phyloP scores from a whole-genome alignment of 2,888 invertebrate genomes.

The Cepaea hortensis region DNA sequence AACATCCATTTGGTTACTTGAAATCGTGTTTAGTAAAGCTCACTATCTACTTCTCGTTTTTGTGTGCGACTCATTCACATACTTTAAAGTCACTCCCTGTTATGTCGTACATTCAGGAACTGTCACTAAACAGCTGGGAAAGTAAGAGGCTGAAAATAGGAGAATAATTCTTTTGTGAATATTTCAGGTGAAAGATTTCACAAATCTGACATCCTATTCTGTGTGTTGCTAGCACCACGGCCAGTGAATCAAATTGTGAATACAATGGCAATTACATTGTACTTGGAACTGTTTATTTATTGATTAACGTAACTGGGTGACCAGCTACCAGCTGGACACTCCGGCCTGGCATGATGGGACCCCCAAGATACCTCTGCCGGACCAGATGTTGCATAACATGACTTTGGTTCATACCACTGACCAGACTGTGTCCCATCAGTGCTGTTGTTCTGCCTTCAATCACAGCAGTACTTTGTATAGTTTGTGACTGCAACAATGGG shows the following conservation, averaged over 20 bases:
- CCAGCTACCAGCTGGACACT: slow-evolving; percentile 40
- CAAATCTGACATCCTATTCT: too few species aligned
- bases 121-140: too few species aligned
- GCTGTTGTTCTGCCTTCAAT: neutral
- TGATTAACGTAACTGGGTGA: slow-evolving; percentile 33
- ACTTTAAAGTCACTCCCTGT: too few species aligned
- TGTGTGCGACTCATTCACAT: too few species aligned
- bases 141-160: too few species aligned
- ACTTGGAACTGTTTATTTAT: neutral
- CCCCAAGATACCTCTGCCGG: slow-evolving; percentile 46
- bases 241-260: neutral
- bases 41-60: too few species aligned
- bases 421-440: slow-evolving; percentile 20
- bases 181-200: too few species aligned
- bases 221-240: neutral
- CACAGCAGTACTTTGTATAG: slow-evolving; percentile 15
- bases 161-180: too few species aligned
- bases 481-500: slow-evolving; percentile 24
- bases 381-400: slow-evolving; percentile 48
- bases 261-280: neutral
- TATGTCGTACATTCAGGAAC: too few species aligned
- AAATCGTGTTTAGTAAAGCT: too few species aligned
- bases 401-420: slow-evolving; percentile 30
- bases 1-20: too few species aligned
- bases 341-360: slow-evolving; percentile 42